phyloP scores from a whole-genome alignment of 1,140 invertebrate species.

The Laupala kohalensis region DNA sequence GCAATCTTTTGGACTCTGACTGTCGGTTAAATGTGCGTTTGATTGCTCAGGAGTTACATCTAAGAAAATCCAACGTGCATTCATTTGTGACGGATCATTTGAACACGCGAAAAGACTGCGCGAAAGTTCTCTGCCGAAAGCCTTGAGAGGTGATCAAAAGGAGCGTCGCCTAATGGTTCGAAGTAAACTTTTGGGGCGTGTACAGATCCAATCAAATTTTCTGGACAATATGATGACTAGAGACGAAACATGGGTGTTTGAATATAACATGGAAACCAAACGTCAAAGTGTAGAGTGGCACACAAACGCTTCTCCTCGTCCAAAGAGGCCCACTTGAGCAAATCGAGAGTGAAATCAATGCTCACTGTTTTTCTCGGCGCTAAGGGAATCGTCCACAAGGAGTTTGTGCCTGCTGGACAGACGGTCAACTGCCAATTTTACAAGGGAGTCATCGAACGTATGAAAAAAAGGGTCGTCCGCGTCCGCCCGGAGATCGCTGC shows the following conservation, averaged over 20 bases:
- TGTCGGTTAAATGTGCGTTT: neutral
- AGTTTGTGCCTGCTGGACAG: no score
- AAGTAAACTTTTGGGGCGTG: neutral
- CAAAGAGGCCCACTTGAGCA: no score
- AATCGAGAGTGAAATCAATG: no score
- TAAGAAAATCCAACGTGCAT: neutral
- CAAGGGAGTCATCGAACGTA: no score
- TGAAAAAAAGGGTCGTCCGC: no score
- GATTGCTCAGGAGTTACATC: neutral
- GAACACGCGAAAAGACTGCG: neutral
- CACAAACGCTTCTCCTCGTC: neutral
- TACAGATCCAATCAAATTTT: neutral
- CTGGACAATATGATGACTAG: neutral
- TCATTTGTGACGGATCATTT: neutral
- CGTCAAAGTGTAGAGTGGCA: neutral
- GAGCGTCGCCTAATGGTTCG: neutral
- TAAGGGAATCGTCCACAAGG: no score
- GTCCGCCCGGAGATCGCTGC: no score
- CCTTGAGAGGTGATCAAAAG: neutral
- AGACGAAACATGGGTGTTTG: neutral
- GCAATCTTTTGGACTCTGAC: neutral
- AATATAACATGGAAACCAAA: neutral
- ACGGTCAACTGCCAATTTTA: no score
- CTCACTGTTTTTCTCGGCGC: no score
- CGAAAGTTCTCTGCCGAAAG: neutral